phyloP scores from a whole-genome alignment of 2,888 invertebrate genomes.

The Mactromeris polynyma region DNA sequence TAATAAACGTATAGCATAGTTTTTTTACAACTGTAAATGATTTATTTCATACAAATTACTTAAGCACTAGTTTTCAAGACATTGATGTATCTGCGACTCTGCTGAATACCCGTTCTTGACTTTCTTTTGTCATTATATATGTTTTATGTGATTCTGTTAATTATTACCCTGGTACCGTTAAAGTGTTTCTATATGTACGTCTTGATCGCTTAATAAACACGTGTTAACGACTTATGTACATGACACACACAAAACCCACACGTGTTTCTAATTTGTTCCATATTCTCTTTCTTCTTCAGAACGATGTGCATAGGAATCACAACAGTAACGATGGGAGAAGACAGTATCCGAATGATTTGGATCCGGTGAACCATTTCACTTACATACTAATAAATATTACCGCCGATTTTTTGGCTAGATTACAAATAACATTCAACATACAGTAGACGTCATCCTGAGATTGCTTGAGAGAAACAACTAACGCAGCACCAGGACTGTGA shows the following conservation, averaged over 20 bases:
- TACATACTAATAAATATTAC: background rate
- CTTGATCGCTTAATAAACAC: constrained; percentile 6
- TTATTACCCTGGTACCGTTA: background rate
- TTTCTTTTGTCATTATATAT: too few species aligned
- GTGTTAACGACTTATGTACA: constrained; percentile 7
- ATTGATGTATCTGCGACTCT: too few species aligned
- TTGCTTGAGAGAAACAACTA: background rate
- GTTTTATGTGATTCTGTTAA: background rate
- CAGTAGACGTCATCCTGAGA: background rate
- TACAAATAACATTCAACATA: background rate
- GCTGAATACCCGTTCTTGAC: too few species aligned
- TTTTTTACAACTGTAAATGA: too few species aligned
- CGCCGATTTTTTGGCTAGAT: background rate
- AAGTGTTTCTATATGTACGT: background rate
- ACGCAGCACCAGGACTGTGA: background rate
- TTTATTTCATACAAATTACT: too few species aligned
- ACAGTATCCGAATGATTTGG: background rate
- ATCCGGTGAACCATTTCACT: background rate
- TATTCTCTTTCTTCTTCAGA: background rate
- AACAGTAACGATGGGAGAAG: background rate
- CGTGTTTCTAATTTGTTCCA: constrained; percentile 2
- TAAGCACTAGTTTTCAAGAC: too few species aligned
- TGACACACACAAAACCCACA: background rate
- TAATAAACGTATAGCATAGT: too few species aligned
- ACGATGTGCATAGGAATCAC: background rate